phyloP scores from a whole-genome alignment of 2,888 invertebrate genomes.

The Drosophila meridionalis region DNA sequence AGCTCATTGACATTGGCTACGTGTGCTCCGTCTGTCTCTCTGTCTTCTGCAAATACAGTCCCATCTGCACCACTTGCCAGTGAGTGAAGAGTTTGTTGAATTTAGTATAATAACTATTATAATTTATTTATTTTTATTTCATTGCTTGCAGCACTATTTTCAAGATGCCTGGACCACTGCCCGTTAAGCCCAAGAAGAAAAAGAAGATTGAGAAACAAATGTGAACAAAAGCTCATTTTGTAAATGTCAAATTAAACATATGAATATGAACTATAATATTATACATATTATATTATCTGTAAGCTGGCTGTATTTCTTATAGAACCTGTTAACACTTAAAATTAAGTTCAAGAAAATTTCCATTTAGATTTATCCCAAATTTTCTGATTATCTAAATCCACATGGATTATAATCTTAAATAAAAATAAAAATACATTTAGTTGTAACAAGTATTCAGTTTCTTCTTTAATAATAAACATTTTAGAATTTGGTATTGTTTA shows the following conservation, averaged over 20 bases:
- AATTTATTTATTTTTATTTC: background rate
- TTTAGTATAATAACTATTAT: background rate
- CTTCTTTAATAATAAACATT: slow-evolving; percentile 10
- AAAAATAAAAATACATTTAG: background rate
- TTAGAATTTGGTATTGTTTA: background rate
- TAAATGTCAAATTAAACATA: slow-evolving; percentile 14
- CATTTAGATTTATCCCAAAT: background rate
- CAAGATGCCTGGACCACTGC: slow-evolving; percentile 93
- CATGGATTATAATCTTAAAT: background rate
- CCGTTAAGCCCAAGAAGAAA: slow-evolving; percentile 92
- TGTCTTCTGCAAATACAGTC: slow-evolving; percentile 98
- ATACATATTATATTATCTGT: background rate
- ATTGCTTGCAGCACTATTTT: slow-evolving; percentile 91
- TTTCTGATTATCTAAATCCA: background rate
- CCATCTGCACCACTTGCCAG: slow-evolving; percentile 99
- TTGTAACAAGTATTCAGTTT: slow-evolving; percentile 15
- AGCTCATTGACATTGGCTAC: slow-evolving; percentile 97
- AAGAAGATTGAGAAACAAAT: slow-evolving; percentile 86
- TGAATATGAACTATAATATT: background rate
- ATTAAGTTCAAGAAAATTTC: background rate
- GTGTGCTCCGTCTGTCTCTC: slow-evolving; percentile 99
- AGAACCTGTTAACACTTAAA: background rate
- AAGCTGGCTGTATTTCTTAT: background rate
- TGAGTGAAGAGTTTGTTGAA: slow-evolving; percentile 86
- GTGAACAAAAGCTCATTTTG: slow-evolving; percentile 14